Percentiles rank a stretch among this genome's conserved stretches.
These are phyloP conservation scores for Brachymystax lenok DNA, from an alignment of 2,797 vertebrate genomes.

Conservation along the genomic window DNA sequence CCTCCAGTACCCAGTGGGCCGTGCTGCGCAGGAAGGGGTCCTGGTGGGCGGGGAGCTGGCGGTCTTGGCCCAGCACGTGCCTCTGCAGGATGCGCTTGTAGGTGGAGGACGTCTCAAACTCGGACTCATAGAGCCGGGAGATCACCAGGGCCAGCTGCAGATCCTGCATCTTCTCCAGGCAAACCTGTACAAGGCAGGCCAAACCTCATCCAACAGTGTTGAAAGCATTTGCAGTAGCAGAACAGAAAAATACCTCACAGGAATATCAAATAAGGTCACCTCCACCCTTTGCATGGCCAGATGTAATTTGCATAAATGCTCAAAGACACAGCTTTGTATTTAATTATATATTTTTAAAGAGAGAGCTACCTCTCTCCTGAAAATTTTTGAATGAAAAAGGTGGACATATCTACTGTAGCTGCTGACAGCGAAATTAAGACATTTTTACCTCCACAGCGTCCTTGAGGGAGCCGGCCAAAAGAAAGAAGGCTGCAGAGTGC, in stretches of 20 bases:
- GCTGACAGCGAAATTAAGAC: not conserved
- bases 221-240: not conserved
- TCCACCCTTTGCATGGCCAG: constrained; percentile 48
- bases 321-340: constrained; percentile 38
- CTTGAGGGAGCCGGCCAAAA: constrained; percentile 93
- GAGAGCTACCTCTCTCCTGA: not conserved
- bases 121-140: constrained; percentile 91
- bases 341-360: constrained; percentile 46
- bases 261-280: constrained; percentile 58
- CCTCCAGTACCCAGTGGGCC: constrained; percentile 95
- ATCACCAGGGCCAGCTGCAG: constrained; percentile 94
- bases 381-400: not conserved
- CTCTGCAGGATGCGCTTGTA: constrained; percentile 92
- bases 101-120: constrained; percentile 89
- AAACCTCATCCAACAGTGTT: not conserved
- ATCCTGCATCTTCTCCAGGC: constrained; percentile 95
- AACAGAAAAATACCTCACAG: constrained; percentile 32
- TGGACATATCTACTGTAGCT: not conserved
- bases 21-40: constrained; percentile 96
- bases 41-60: constrained; percentile 72
- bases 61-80: constrained; percentile 84
- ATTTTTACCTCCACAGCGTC: constrained; percentile 92
- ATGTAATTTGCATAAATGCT: constrained; percentile 64
- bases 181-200: constrained; percentile 78
- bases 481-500: constrained; percentile 96